Evolutionary conservation across 2,797 vertebrate genomes (phyloP).

Genomic region (Manis pentadactyla): DNA sequence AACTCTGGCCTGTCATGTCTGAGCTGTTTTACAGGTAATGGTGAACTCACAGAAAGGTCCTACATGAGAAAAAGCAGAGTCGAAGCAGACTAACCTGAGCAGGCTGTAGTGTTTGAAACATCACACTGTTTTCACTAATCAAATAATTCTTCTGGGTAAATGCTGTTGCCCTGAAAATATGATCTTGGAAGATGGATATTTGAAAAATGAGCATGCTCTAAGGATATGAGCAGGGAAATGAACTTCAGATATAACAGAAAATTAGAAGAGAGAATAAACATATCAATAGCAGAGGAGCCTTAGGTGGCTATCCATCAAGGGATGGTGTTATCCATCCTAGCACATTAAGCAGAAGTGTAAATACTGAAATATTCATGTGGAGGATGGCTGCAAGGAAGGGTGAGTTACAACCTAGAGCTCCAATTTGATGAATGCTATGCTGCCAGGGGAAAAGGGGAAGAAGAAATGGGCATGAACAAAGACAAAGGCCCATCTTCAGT

Average conservation of each 20-base stretch:
- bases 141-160: constrained; percentile 78
- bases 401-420: constrained; percentile 79
- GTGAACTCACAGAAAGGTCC: not conserved
- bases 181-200: constrained; percentile 66
- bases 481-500: constrained; percentile 53
- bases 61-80: not conserved
- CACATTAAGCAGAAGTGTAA: constrained; percentile 83
- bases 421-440: constrained; percentile 70
- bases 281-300: constrained; percentile 56
- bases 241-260: constrained; percentile 83
- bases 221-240: constrained; percentile 78
- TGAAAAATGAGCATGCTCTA: constrained; percentile 75
- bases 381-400: constrained; percentile 80
- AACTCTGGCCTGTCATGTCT: not conserved
- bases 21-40: not conserved
- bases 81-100: not conserved
- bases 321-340: constrained; percentile 80
- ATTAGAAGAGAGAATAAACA: constrained; percentile 80
- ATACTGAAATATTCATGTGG: constrained; percentile 86
- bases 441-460: constrained; percentile 76
- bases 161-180: constrained; percentile 72
- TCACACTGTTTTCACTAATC: constrained; percentile 27
- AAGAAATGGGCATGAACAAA: constrained; percentile 71
- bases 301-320: constrained; percentile 74
- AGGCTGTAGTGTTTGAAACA: not conserved